Conservation (phyloP, 2,888 invertebrate species). For the Opisthograptis luteolata region DNA sequence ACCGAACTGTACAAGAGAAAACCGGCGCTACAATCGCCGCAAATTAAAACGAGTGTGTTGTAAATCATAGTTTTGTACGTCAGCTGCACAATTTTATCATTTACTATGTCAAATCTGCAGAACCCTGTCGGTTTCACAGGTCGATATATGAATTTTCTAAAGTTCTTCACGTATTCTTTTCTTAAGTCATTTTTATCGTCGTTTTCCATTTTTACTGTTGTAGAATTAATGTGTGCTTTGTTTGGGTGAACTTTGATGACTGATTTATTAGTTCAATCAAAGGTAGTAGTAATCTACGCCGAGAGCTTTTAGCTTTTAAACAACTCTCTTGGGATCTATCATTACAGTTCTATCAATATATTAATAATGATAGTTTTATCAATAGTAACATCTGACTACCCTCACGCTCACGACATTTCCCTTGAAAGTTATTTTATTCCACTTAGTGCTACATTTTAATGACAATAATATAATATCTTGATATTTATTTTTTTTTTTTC, state of each 20-base stretch:
- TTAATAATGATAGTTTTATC: too few species aligned
- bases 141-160: slow-evolving; percentile 38
- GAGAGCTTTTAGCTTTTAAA: too few species aligned
- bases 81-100: slow-evolving; percentile 47
- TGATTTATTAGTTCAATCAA: too few species aligned
- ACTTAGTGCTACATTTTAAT: too few species aligned
- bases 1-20: slow-evolving; percentile 47
- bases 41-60: slow-evolving; percentile 40
- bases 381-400: too few species aligned
- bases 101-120: slow-evolving; percentile 53
- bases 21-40: slow-evolving; percentile 36
- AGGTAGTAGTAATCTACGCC: too few species aligned
- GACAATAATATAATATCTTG: too few species aligned
- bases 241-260: background rate
- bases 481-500: too few species aligned
- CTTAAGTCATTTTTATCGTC: slow-evolving; percentile 39
- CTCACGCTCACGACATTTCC: too few species aligned
- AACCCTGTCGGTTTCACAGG: slow-evolving; percentile 50
- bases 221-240: background rate
- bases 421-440: too few species aligned
- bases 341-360: too few species aligned
- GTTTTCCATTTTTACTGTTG: slow-evolving; percentile 28
- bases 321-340: too few species aligned
- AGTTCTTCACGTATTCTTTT: slow-evolving; percentile 46
- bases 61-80: slow-evolving; percentile 41